Base-by-base conservation (phyloP, 2,113 vertebrate genomes). In the Saguinus imperator region DNA sequence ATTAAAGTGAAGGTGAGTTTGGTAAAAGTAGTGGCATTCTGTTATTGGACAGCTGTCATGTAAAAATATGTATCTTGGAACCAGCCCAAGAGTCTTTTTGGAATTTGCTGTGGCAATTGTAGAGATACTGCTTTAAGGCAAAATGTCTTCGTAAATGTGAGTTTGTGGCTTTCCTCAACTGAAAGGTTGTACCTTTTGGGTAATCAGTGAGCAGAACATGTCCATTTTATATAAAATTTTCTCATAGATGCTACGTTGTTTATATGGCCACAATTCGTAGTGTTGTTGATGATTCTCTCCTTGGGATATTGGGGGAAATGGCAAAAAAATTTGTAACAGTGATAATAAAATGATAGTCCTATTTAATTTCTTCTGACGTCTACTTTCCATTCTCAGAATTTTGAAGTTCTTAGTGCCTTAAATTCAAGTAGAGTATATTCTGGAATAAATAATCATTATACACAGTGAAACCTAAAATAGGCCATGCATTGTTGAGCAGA, bases 1-100 rank as follows among this genome's bases (percentile, higher is more conserved):
- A 99, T 99, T 97, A 99, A 99, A 99, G 99, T 99, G 95, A 99
- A 99, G 99, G 99, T 99, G 91, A 98, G 98, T 98, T 93, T 94
- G 29, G 79, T 79, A 66, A 73, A 92, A 90, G 35, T 55, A 89
- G 70, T 48, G 4, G 20, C 21, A 1, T 86, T 91, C 72, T 75
- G 40, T 75, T 95, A 27, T 17, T 58, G 12, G 82, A 84, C 85
- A 86, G 9, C 37, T 84, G 0, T 11, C 73, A 8, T 35, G 8
- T 93, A 82, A 82, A 94, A 37, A 80, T n/a, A 37, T 1, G 0
- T 92, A 45, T 92, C 43, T 75, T 66, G 87, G 93, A 86, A 91
- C 18, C 45, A 76, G 20, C 23, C 43, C 61, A 75, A 75, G 45
- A 52, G 21, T 95, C 76, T 8, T 10, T 95, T 84, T 92, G 86